phyloP scores from a whole-genome alignment of 2,113 vertebrate species.

The Hippocampus mohnikei region DNA sequence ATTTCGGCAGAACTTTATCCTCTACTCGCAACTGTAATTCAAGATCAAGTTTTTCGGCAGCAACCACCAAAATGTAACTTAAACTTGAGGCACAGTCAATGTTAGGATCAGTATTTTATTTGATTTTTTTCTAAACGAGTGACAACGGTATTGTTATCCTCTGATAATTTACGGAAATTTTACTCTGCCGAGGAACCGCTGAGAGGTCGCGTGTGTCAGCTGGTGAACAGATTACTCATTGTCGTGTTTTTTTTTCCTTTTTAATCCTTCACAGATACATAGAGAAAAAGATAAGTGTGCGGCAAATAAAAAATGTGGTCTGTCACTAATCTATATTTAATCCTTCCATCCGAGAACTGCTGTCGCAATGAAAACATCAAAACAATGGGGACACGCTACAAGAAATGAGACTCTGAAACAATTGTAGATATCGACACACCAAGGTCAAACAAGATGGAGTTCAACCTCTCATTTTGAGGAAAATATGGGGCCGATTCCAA shows the following conservation, averaged over 20 bases:
- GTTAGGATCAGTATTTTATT: background rate
- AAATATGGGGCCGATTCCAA: background rate
- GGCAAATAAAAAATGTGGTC: constrained; percentile 47
- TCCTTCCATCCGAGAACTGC: constrained; percentile 43
- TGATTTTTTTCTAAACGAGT: background rate
- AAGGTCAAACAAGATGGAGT: background rate
- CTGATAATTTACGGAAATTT: constrained; percentile 2
- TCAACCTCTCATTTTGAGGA: background rate
- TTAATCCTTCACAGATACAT: constrained; percentile 60
- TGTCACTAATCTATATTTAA: constrained; percentile 62
- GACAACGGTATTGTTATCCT: background rate
- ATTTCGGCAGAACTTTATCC: no score
- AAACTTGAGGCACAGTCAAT: background rate
- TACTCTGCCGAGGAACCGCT: constrained; percentile 15
- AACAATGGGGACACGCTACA: constrained; percentile 37
- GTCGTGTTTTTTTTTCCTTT: constrained; percentile 39
- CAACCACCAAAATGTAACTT: background rate
- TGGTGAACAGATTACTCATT: constrained; percentile 56
- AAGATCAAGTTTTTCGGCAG: no score
- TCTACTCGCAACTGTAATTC: background rate
- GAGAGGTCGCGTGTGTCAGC: constrained; percentile 42
- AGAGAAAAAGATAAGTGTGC: constrained; percentile 51
- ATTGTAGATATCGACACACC: background rate
- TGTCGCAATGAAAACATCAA: constrained; percentile 35
- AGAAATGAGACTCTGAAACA: background rate